These are phyloP conservation scores for Dascillus cervinus DNA, from an alignment of 2,888 invertebrate genomes.

Conservation along the genomic window DNA sequence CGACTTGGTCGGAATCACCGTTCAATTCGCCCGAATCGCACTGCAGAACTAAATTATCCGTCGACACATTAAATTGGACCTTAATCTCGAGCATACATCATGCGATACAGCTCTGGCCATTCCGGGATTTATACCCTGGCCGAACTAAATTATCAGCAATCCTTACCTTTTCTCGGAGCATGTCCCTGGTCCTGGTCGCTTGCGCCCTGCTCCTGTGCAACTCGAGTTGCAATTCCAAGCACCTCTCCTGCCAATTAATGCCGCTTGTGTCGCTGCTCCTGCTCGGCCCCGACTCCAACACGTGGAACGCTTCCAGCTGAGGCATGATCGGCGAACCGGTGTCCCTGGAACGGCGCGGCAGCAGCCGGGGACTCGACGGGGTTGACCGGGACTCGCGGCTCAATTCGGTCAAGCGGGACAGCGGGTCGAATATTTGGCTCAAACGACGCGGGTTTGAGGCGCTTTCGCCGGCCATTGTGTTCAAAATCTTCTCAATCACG, in stretches of 20 bases:
- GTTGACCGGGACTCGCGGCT: conserved; percentile 48
- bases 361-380: conserved; percentile 64
- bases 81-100: too few species aligned
- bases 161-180: conserved; percentile 84
- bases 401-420: conserved; percentile 64
- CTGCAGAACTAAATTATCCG: too few species aligned
- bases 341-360: conserved; percentile 46
- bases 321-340: conserved; percentile 26
- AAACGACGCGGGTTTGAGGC: conserved; percentile 52
- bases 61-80: too few species aligned
- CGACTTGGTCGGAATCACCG: too few species aligned
- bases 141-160: too few species aligned
- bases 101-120: too few species aligned
- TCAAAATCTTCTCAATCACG: conserved; percentile 1
- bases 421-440: conserved; percentile 77
- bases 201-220: conserved; percentile 79
- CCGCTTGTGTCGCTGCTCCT: conserved; percentile 40
- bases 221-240: conserved; percentile 77
- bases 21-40: too few species aligned
- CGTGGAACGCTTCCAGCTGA: conserved; percentile 31
- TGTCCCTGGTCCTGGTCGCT: conserved; percentile 78
- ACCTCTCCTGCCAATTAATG: conserved; percentile 84
- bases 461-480: conserved; percentile 14
- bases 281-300: conserved; percentile 37
- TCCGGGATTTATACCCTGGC: too few species aligned